Base-by-base conservation (phyloP, 35 echinoderm and acorn worm species). In the Ophioderma brevispina region DNA sequence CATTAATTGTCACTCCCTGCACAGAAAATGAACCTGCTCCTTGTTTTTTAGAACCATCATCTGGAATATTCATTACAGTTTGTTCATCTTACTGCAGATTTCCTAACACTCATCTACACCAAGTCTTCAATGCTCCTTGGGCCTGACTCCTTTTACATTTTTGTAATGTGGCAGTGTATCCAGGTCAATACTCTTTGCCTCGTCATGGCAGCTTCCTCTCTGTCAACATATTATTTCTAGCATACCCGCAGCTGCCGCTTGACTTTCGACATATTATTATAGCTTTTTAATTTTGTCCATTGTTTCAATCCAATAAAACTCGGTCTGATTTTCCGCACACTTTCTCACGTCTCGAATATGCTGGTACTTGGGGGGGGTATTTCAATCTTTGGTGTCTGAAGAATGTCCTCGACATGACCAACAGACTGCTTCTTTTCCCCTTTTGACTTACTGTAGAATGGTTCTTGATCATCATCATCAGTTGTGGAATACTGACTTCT, bases 251-350 rank as follows among this genome's bases (percentile, higher is more conserved):
- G 33, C 78, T 35, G 31, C 33, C 19, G 78, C 78, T 38, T 80
- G 78, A 21, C 19, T 80, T 33, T 80, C 28, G 78, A 80, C 13
- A 80, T 80, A 35, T 80, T n/a, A 38, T 33, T 33, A 80, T 38
- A 36, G 36, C n/a, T 35, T 80, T 80, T 80, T 80, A 33, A 80
- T n/a, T 38, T 36, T 19, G 19, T 80, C 78, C 31, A 80, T 35
- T 33, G 78, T 80, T 35, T 80, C 78, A n/a, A n/a, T n/a, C n/a
- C n/a, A n/a, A 36, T 80, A 80, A 35, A 80, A 80, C 35, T 33
- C 78, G 78, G 13, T 36, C 38, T 80, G 4, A 80, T 35, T 33
- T 80, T 80, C 38, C 78, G 0, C 2, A 33, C 33, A 18, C 78
- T 38, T 36, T n/a, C n/a, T n/a, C n/a, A n/a, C n/a, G n/a, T 30